A percentile compares a stretch with the other conserved stretches of the same genome.
Evolutionary conservation across 1,140 invertebrate genomes (phyloP).

Genomic region (Acarapis woodi): DNA sequence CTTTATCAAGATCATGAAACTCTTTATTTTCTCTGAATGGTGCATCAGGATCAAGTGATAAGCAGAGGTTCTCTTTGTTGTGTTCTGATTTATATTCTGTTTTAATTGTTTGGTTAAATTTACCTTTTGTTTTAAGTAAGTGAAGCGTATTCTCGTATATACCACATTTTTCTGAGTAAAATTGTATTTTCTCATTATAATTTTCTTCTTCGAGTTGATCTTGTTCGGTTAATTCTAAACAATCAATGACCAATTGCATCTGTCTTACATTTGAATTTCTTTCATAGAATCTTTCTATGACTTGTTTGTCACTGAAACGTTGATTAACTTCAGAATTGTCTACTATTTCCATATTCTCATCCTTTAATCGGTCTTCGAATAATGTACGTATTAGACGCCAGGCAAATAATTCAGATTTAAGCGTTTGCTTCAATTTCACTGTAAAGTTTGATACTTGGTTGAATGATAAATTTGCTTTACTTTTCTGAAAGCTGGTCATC

Average conservation of each 20-base stretch:
- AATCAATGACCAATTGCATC: slow-evolving; percentile 57
- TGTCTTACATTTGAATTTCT: slow-evolving; percentile 34
- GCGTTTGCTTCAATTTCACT: neutral
- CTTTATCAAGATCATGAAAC: slow-evolving; percentile 54
- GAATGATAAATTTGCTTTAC: neutral
- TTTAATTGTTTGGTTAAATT: neutral
- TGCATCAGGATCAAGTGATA: slow-evolving; percentile 72
- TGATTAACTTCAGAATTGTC: slow-evolving; percentile 8
- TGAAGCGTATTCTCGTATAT: slow-evolving; percentile 11
- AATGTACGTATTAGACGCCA: slow-evolving; percentile 52
- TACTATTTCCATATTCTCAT: neutral
- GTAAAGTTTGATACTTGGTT: neutral
- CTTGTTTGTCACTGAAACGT: slow-evolving; percentile 26
- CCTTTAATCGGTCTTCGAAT: slow-evolving; percentile 36
- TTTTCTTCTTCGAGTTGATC: slow-evolving; percentile 25
- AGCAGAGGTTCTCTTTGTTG: no score
- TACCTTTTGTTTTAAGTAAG: slow-evolving; percentile 2
- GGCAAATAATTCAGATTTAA: slow-evolving; percentile 39
- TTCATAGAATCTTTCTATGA: slow-evolving; percentile 28
- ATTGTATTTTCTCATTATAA: slow-evolving; percentile 27
- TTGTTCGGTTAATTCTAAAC: slow-evolving; percentile 52
- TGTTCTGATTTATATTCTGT: slow-evolving; percentile 1
- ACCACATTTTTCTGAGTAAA: slow-evolving; percentile 20
- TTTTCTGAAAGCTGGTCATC: neutral
- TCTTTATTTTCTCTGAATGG: slow-evolving; percentile 33